Evolutionary conservation across 2,113 vertebrate species (phyloP).

Genomic region (Petrocephalus microphthalmus): DNA sequence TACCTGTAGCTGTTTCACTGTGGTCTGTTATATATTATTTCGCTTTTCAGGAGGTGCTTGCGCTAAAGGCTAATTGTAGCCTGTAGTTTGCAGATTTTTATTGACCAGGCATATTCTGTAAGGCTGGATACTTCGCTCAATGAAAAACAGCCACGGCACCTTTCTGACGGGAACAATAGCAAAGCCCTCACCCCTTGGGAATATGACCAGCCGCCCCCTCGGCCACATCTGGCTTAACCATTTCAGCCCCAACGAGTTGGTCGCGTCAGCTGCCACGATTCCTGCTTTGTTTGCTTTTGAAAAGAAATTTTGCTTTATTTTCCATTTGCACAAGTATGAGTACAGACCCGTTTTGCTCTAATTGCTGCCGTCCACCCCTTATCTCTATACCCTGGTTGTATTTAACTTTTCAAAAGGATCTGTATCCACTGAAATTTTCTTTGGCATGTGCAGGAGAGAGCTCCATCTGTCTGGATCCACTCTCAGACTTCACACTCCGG

Average conservation of each 20-base stretch:
- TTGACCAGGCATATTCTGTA: background rate
- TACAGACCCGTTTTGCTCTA: background rate
- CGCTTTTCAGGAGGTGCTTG: background rate
- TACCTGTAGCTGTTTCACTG: background rate
- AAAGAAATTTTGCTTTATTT: background rate
- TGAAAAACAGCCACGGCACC: background rate
- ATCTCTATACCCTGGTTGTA: background rate
- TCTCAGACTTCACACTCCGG: background rate
- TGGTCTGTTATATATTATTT: background rate
- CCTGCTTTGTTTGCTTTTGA: background rate
- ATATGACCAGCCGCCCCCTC: background rate
- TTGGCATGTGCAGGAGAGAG: background rate
- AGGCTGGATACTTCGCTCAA: background rate
- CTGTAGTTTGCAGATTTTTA: background rate
- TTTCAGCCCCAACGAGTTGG: background rate
- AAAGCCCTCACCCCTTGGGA: background rate
- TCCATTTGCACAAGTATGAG: background rate
- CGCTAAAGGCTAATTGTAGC: background rate
- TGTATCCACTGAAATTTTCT: background rate
- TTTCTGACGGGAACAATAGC: background rate
- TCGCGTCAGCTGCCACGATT: background rate
- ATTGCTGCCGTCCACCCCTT: background rate
- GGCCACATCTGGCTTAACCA: background rate
- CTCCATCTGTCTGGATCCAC: background rate
- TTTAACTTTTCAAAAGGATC: background rate